Base-by-base conservation (phyloP, 1,140 invertebrate genomes). In the Atta colombica region DNA sequence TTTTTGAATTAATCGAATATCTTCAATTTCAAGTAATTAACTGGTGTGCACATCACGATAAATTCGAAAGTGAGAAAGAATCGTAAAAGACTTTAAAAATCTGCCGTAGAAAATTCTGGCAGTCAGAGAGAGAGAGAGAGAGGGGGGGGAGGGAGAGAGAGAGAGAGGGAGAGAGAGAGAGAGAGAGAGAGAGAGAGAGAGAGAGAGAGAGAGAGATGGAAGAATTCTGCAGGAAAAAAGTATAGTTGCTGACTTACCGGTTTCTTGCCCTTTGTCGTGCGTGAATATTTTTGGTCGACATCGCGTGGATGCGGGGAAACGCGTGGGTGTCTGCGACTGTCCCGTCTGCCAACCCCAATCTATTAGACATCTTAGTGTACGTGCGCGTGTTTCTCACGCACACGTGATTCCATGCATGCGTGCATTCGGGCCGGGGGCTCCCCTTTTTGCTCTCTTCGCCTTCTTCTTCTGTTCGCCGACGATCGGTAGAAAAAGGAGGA, bases 221-320 rank as follows among this genome's bases (percentile, higher is more conserved):
- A 87, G 85, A 89, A 90, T 87, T 87, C 28, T 69, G 35, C 35
- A 7, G 81, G 86, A 77, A 89, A 92, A 91, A 88, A 86, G 81
- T 86, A 80, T 85, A 55, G 72, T 78, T 74, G 81, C 75, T 88
- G 88, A 88, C 91, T 93, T 92, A 91, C 89, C 87, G 91, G 87
- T 91, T 93, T 91, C 89, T 92, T 91, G 89, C 90, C 87, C 90
- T 93, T 93, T 92, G 92, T 92, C 89, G 89, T 87, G 87, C 84
- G 71, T 86, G 88, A 93, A 93, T 93, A 93, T 93, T 93, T 93
- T 91, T 88, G 88, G 86, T 88, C 77, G 66, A 84, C 85, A 84
- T 60, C 86, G 86, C 88, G 90, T 89, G 90, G 87, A 90, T 88
- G 85, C 87, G 87, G 87, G 78, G 81, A 89, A 89, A 88, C 84